Conservation (phyloP, 2,113 vertebrate species). For the Pogona vitticeps region DNA sequence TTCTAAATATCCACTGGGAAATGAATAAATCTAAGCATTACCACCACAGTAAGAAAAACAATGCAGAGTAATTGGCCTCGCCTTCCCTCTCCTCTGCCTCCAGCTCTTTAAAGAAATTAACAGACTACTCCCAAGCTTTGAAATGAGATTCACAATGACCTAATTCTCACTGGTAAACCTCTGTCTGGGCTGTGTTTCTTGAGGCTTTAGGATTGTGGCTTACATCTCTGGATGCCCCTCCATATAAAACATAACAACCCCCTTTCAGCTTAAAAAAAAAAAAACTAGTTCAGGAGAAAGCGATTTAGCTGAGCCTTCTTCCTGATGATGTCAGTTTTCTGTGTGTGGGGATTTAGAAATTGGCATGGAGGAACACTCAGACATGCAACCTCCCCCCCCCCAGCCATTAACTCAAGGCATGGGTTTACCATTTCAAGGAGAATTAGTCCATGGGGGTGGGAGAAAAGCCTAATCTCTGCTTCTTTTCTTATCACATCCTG, state of each 20-base stretch:
- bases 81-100: conserved; percentile 54
- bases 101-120: conserved; percentile 65
- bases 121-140: conserved; percentile 70
- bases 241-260: neutral
- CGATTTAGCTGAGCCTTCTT: neutral
- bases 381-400: neutral
- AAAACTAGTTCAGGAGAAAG: neutral
- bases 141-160: conserved; percentile 48
- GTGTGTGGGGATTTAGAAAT: neutral
- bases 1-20: conserved; percentile 55
- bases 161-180: neutral
- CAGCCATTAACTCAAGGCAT: neutral
- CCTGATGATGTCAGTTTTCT: neutral
- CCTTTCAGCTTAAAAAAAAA: too few relatives aligned
- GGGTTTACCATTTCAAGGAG: neutral
- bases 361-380: neutral
- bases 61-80: conserved; percentile 59
- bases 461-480: conserved; percentile 28
- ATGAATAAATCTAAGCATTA: conserved; percentile 62
- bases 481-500: conserved; percentile 54
- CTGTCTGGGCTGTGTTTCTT: neutral
- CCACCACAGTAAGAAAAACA: conserved; percentile 58
- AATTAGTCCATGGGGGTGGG: neutral
- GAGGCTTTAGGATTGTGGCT: neutral
- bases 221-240: neutral